Evolutionary conservation across 35 echinoderm and acorn worm genomes (phyloP).

Genomic region (Patiria miniata): DNA sequence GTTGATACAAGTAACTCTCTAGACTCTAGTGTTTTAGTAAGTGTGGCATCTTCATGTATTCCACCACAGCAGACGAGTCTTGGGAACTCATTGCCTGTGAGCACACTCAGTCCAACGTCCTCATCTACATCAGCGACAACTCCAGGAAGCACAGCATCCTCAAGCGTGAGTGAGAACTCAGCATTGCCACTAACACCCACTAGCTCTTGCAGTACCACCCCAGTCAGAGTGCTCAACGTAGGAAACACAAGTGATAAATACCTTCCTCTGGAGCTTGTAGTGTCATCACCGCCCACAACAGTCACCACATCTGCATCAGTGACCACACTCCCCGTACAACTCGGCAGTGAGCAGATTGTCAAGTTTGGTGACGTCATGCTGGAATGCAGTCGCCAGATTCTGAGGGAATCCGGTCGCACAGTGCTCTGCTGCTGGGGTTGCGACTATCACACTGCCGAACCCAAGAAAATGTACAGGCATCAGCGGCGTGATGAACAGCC

Average conservation of each 20-base stretch:
- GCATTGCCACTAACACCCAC: neutral
- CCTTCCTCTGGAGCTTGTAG: constrained; percentile 72
- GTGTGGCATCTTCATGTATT: neutral
- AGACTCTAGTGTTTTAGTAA: neutral
- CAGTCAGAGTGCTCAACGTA: constrained; percentile 27
- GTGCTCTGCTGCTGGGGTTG: constrained; percentile 96
- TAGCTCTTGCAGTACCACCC: neutral
- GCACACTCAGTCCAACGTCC: neutral
- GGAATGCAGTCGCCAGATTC: constrained; percentile 91
- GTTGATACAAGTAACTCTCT: neutral
- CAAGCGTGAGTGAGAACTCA: constrained; percentile 11
- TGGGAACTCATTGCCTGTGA: neutral
- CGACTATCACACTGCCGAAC: constrained; percentile 98
- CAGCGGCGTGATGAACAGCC: constrained; percentile 79
- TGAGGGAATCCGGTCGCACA: constrained; percentile 91
- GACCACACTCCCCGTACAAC: constrained; percentile 34
- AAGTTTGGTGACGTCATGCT: constrained; percentile 87
- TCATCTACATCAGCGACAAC: constrained; percentile 17
- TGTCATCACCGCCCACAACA: constrained; percentile 38
- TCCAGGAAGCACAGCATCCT: neutral
- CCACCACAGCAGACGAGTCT: neutral
- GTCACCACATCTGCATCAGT: constrained; percentile 5
- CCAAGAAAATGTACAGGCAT: constrained; percentile 96
- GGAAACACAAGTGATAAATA: constrained; percentile 91
- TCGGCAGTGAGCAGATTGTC: constrained; percentile 71